Percentiles rank a stretch among this genome's conserved stretches.
These are phyloP conservation scores for Lottia gigantea DNA, from an alignment of 2,888 invertebrate species.

Conservation along the genomic window DNA sequence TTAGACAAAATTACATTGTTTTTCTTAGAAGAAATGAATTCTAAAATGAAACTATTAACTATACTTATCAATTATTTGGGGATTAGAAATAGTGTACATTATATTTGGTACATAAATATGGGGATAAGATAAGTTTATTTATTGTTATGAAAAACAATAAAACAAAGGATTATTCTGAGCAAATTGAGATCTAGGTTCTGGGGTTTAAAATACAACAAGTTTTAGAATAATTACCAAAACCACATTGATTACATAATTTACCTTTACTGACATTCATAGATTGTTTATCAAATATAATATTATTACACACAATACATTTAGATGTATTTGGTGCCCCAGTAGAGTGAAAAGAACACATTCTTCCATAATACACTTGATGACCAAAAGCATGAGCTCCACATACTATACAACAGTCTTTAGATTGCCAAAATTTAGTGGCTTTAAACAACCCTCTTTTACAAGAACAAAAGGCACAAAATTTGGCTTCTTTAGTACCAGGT, in stretches of 20 bases:
- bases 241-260: conserved; percentile 37
- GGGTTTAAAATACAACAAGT: conserved; percentile 23
- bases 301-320: conserved; percentile 30
- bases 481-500: conserved; percentile 30
- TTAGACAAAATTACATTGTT: too few relatives aligned
- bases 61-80: too few relatives aligned
- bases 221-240: conserved; percentile 37
- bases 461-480: conserved; percentile 39
- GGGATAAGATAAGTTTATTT: too few relatives aligned
- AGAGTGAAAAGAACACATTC: conserved; percentile 33
- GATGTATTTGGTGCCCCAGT: conserved; percentile 16
- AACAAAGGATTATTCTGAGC: background rate
- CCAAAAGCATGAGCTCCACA: conserved; percentile 32
- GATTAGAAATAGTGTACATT: too few relatives aligned
- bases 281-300: conserved; percentile 18
- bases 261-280: conserved; percentile 23
- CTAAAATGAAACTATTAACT: too few relatives aligned
- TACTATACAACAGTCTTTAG: conserved; percentile 40
- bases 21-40: too few relatives aligned
- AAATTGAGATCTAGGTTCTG: background rate
- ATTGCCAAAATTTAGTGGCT: conserved; percentile 32
- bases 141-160: too few relatives aligned
- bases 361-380: conserved; percentile 12
- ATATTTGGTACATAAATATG: too few relatives aligned
- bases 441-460: conserved; percentile 25